phyloP scores from a whole-genome alignment of 2,888 invertebrate species.

The Cordilura impudica region DNA sequence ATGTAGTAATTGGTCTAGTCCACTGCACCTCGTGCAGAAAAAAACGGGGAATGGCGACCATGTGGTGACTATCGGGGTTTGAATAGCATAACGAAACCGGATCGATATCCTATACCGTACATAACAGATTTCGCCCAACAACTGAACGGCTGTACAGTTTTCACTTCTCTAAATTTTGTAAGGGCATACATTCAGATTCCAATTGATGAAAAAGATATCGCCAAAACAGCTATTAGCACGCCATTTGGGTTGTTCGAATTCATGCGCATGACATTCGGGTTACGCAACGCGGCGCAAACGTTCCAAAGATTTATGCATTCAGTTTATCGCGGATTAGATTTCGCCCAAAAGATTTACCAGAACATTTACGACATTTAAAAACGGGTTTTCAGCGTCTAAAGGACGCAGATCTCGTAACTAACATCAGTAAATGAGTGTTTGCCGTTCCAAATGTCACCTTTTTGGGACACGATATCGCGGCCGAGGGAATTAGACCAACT shows the following conservation, averaged over 20 bases:
- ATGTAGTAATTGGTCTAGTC: conserved; percentile 77
- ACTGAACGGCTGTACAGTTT: conserved; percentile 22
- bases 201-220: conserved; percentile 7
- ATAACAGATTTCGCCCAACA: conserved; percentile 66
- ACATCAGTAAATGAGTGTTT: too few relatives aligned
- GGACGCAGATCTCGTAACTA: too few relatives aligned
- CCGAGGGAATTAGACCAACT: too few relatives aligned
- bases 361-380: too few relatives aligned
- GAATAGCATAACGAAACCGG: conserved; percentile 69
- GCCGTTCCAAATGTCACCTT: too few relatives aligned
- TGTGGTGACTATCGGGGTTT: conserved; percentile 71
- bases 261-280: conserved; percentile 37
- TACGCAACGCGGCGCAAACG: conserved; percentile 45
- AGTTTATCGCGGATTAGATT: not conserved
- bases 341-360: not conserved
- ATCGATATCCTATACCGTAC: conserved; percentile 71
- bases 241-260: conserved; percentile 51
- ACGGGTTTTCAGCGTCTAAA: too few relatives aligned
- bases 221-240: conserved; percentile 41
- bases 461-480: too few relatives aligned
- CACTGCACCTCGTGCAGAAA: conserved; percentile 70
- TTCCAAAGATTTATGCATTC: conserved; percentile 37
- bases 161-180: conserved; percentile 35
- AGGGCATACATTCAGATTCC: conserved; percentile 37
- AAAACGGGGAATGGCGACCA: conserved; percentile 66